These are phyloP conservation scores for Heliangelus exortis DNA, from an alignment of 2,797 vertebrate genomes.

Conservation along the genomic window DNA sequence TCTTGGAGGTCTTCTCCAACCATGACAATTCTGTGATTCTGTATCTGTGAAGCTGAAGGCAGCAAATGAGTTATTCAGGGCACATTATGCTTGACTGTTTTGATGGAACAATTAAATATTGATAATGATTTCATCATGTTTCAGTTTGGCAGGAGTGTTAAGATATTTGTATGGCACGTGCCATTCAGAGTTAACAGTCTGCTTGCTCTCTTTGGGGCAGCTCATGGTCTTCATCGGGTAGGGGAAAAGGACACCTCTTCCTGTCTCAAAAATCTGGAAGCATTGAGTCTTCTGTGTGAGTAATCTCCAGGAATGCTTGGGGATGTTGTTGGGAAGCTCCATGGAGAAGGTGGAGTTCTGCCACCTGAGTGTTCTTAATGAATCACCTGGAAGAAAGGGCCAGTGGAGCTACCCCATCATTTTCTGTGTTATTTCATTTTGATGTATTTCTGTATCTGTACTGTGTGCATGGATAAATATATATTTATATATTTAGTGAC, in stretches of 20 bases:
- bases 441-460: background rate
- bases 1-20: no score
- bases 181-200: background rate
- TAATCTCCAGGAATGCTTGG: background rate
- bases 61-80: background rate
- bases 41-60: background rate
- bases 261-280: background rate
- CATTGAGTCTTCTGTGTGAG: background rate
- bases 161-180: fast-evolving
- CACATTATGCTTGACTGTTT: background rate
- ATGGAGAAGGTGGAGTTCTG: background rate
- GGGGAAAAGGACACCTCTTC: background rate
- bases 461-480: background rate
- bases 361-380: background rate
- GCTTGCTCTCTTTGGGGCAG: background rate
- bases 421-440: background rate
- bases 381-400: background rate
- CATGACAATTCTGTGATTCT: no score
- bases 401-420: background rate
- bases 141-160: background rate
- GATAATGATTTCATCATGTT: background rate
- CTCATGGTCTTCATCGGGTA: background rate
- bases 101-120: background rate
- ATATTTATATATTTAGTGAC: background rate
- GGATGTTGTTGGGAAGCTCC: background rate